These are phyloP conservation scores for Zaprionus lachaisei DNA, from an alignment of 1,140 invertebrate genomes.

Conservation along the genomic window DNA sequence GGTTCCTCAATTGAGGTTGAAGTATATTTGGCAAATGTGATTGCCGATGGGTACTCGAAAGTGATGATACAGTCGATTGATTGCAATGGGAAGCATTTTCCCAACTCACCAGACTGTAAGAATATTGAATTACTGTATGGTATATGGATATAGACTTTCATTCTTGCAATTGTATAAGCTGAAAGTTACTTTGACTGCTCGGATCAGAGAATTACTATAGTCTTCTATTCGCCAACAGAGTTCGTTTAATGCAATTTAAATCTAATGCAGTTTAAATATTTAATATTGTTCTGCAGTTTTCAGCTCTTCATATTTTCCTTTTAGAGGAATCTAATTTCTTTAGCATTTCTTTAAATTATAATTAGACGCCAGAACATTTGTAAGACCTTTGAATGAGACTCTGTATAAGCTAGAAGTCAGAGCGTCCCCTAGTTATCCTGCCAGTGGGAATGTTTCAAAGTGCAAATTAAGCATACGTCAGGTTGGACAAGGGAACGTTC, in stretches of 20 bases:
- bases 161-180: neutral
- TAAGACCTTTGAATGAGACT: neutral
- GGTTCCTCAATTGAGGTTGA: neutral
- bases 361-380: neutral
- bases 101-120: neutral
- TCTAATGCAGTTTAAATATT: neutral
- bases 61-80: neutral
- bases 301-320: no score
- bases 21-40: conserved; percentile 19
- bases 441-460: conserved; percentile 16
- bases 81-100: neutral
- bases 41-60: neutral
- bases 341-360: neutral
- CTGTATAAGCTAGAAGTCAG: neutral
- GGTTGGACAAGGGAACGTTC: conserved; percentile 26
- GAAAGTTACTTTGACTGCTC: no score
- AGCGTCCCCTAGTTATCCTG: conserved; percentile 4
- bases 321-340: neutral
- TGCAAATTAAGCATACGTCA: conserved; percentile 49
- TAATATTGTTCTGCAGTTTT: neutral
- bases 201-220: no score
- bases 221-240: no score
- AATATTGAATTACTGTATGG: neutral
- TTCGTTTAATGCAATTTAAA: neutral
- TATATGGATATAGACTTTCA: neutral